Evolutionary conservation across 2,113 vertebrate genomes (phyloP).

Genomic region (Aegotheles bennettii): DNA sequence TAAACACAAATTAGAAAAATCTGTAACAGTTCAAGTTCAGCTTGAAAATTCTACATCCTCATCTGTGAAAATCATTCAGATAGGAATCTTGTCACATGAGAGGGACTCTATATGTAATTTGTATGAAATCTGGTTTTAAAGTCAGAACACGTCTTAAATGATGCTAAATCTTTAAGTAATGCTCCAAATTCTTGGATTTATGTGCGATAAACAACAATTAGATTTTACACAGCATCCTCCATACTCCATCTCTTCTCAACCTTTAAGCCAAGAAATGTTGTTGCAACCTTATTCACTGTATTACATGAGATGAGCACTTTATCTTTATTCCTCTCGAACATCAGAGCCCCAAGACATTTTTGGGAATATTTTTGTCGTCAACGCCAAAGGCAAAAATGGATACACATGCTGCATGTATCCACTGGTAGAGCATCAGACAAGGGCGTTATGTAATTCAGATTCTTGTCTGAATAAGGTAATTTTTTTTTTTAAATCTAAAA

Average conservation of each 20-base stretch:
- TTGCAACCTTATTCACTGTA: neutral
- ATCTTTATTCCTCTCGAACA: neutral
- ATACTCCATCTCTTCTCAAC: neutral
- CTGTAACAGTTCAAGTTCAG: neutral
- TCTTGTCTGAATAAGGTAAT: neutral
- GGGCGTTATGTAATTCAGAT: neutral
- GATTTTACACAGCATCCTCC: neutral
- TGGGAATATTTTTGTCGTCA: neutral
- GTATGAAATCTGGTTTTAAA: neutral
- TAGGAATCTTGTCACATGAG: neutral
- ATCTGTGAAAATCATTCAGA: neutral
- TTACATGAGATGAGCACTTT: fast-evolving
- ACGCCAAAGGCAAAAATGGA: neutral
- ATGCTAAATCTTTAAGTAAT: neutral
- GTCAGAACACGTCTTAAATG: neutral
- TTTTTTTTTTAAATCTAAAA: neutral
- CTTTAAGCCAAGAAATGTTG: neutral
- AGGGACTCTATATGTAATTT: neutral
- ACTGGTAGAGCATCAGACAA: neutral
- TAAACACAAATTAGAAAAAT: neutral
- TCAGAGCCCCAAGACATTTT: neutral
- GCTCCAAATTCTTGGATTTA: neutral
- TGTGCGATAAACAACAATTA: neutral
- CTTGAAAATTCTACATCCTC: neutral
- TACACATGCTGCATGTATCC: neutral